phyloP scores from a whole-genome alignment of 1,140 invertebrate genomes.

The Artemia franciscana region DNA sequence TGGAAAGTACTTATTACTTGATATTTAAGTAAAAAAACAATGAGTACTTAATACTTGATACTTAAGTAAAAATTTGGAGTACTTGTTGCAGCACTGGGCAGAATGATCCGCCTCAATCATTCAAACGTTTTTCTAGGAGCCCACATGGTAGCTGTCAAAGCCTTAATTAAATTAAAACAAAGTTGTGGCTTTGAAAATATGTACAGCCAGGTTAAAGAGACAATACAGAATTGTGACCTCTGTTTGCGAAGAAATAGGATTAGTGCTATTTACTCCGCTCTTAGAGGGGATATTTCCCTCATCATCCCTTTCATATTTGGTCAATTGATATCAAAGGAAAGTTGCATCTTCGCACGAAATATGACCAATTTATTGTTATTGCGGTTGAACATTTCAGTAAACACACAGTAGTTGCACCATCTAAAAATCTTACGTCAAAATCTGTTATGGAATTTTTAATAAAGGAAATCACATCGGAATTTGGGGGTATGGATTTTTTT shows the following conservation, averaged over 20 bases:
- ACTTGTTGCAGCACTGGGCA: too few relatives aligned
- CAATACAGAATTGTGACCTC: not conserved
- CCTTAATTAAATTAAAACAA: not conserved
- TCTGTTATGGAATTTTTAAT: not conserved
- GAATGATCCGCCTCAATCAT: not conserved
- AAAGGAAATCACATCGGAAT: not conserved
- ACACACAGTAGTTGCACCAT: not conserved
- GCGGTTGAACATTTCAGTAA: not conserved
- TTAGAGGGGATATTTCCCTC: not conserved
- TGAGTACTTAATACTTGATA: too few relatives aligned
- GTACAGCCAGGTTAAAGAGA: not conserved
- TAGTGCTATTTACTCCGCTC: not conserved
- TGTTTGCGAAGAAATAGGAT: not conserved
- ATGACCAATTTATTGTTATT: not conserved
- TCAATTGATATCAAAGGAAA: not conserved
- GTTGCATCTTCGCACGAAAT: not conserved
- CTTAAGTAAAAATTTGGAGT: too few relatives aligned
- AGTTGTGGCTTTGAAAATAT: not conserved
- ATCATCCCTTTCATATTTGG: not conserved
- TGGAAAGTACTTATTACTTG: too few relatives aligned
- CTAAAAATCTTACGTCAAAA: not conserved
- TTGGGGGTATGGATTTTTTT: not conserved
- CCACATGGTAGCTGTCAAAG: not conserved
- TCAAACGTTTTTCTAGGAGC: not conserved
- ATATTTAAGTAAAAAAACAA: too few relatives aligned